A percentile compares a stretch with the other conserved stretches of the same genome.
Conservation (phyloP, 2,797 vertebrate genomes). For the Acanthiza pusilla region DNA sequence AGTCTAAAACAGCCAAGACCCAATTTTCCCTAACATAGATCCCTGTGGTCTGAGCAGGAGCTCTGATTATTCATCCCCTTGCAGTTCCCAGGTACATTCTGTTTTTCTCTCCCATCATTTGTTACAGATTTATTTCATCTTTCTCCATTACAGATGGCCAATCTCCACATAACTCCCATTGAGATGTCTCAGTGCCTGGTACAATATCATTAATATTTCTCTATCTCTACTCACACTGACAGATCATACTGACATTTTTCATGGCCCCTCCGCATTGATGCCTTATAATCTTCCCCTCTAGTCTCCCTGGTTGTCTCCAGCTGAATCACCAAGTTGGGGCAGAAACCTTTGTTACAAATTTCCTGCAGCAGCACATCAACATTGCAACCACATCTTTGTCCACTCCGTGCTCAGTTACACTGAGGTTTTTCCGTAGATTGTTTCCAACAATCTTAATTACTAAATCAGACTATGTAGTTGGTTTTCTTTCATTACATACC, state of each 20-base stretch:
- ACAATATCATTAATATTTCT: background rate
- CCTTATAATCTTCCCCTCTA: background rate
- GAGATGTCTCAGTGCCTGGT: background rate
- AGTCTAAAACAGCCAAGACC: background rate
- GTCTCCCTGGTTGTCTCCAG: background rate
- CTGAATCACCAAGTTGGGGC: background rate
- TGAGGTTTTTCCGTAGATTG: background rate
- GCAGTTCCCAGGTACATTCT: background rate
- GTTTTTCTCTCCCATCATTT: background rate
- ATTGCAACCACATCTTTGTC: background rate
- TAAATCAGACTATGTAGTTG: background rate
- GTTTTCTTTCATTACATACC: background rate
- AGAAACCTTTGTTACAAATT: background rate
- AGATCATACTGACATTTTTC: background rate
- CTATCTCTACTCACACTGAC: background rate
- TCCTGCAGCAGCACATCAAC: background rate
- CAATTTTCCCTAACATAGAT: background rate
- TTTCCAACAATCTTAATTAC: background rate
- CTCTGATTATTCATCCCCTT: background rate
- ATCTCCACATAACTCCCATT: background rate
- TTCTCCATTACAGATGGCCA: background rate
- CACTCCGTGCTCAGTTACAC: background rate
- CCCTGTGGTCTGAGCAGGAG: background rate
- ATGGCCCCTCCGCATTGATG: background rate
- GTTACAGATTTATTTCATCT: slow-evolving; percentile 15